Conservation (phyloP, 2,888 invertebrate species). For the Pasiphila rectangulata region DNA sequence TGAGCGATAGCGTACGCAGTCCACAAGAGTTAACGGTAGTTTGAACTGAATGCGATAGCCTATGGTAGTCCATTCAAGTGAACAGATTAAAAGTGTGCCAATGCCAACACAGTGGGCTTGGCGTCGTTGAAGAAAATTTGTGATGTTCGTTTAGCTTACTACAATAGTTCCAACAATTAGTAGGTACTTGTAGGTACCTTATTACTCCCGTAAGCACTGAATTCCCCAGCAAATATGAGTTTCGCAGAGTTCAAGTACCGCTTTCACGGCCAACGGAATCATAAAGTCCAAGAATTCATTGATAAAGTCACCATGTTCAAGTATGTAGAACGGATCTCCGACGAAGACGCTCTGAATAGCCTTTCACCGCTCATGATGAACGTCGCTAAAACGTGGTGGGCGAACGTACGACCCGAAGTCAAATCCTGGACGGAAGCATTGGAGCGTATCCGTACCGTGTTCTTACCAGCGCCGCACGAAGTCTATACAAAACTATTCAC, state of each 20-base stretch:
- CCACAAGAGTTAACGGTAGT: too few species aligned
- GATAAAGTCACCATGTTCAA: slow-evolving; percentile 8
- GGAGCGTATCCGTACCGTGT: slow-evolving; percentile 4
- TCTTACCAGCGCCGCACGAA: slow-evolving; percentile 2
- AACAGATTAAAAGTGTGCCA: too few species aligned
- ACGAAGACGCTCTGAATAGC: slow-evolving; percentile 11
- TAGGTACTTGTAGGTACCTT: too few species aligned
- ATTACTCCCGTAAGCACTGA: slow-evolving; percentile 7
- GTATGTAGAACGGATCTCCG: slow-evolving; percentile 9
- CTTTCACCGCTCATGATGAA: slow-evolving; percentile 11
- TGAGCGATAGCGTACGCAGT: too few species aligned
- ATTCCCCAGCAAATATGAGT: slow-evolving; percentile 9
- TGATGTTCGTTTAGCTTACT: slow-evolving; percentile 4
- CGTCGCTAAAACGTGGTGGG: slow-evolving; percentile 9
- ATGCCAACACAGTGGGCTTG: too few species aligned
- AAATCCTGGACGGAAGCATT: slow-evolving; percentile 9
- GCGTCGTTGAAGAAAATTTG: too few species aligned
- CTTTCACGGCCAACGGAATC: slow-evolving; percentile 6
- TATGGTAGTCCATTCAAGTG: too few species aligned
- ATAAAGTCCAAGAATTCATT: slow-evolving; percentile 7
- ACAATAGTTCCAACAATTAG: slow-evolving; percentile 9
- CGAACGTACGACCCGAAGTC: slow-evolving; percentile 4
- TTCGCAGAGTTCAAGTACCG: slow-evolving; percentile 6
- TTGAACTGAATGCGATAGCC: too few species aligned
- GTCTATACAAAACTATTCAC: slow-evolving; percentile 5